Percentiles rank a stretch among this genome's conserved stretches.
Evolutionary conservation across 2,888 invertebrate genomes (phyloP).

Genomic region (Lasius platythorax): DNA sequence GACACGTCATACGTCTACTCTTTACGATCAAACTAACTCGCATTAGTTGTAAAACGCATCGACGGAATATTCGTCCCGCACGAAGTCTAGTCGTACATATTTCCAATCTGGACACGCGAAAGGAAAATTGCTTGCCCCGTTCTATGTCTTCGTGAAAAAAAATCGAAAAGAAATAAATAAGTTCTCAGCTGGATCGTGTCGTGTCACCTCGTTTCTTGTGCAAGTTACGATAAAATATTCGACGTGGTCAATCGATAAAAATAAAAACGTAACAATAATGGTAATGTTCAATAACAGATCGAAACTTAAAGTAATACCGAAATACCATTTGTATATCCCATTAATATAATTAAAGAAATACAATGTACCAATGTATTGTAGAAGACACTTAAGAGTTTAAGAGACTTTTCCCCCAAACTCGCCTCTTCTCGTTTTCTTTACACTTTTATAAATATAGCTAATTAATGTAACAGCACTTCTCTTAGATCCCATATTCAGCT

Average conservation of each 20-base stretch:
- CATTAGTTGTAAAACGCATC: constrained; percentile 28
- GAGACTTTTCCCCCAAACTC: constrained; percentile 56
- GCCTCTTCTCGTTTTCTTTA: constrained; percentile 59
- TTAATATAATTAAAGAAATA: constrained; percentile 50
- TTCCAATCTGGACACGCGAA: constrained; percentile 21
- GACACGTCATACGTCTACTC: constrained; percentile 51
- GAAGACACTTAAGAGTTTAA: constrained; percentile 63
- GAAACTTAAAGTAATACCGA: constrained; percentile 54
- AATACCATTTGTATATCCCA: constrained; percentile 36
- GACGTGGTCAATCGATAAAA: constrained; percentile 10
- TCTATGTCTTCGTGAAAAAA: background rate
- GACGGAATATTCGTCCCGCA: background rate
- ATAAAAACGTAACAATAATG: constrained; percentile 7
- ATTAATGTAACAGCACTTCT: constrained; percentile 81
- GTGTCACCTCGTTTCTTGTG: background rate
- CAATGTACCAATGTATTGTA: constrained; percentile 46
- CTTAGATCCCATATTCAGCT: constrained; percentile 74
- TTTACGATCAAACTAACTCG: constrained; percentile 26
- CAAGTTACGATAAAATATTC: constrained; percentile 4
- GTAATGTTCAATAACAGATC: constrained; percentile 31
- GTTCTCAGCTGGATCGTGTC: background rate
- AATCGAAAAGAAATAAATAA: constrained; percentile 49
- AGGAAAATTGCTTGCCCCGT: constrained; percentile 7
- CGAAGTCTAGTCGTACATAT: background rate
- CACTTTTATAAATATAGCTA: constrained; percentile 77